These are phyloP conservation scores for Trinorchestia longiramus DNA, from an alignment of 1,140 invertebrate species.

Conservation along the genomic window DNA sequence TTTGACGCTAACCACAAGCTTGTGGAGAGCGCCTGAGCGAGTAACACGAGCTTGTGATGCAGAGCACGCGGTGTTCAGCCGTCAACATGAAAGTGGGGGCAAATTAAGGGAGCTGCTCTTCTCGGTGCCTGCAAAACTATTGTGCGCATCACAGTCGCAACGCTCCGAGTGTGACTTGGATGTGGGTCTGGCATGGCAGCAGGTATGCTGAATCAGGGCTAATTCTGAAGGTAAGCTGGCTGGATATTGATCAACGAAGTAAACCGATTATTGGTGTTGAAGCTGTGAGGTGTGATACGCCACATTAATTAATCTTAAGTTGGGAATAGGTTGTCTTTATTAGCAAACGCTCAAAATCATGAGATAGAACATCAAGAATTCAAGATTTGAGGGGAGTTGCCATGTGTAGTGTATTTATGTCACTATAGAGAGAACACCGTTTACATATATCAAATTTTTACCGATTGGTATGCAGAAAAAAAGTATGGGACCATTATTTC, in stretches of 20 bases:
- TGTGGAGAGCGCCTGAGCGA: background rate
- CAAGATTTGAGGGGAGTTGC: background rate
- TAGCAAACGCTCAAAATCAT: background rate
- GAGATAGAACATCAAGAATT: background rate
- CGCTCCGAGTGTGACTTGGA: background rate
- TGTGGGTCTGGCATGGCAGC: background rate
- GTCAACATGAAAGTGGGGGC: background rate
- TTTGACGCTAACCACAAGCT: background rate
- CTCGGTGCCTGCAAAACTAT: background rate
- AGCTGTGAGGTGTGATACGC: background rate
- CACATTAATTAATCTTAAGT: background rate
- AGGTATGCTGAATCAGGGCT: background rate
- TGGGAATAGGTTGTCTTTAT: background rate
- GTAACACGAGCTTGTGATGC: background rate
- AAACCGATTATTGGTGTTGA: background rate
- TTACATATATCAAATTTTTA: background rate
- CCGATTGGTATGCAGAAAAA: background rate
- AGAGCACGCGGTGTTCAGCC: background rate
- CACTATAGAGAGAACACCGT: background rate
- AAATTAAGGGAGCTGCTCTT: background rate
- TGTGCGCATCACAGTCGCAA: background rate
- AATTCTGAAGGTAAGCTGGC: background rate
- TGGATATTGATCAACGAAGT: background rate
- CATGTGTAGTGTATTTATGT: background rate
- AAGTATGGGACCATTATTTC: background rate